Conservation (phyloP, 2,888 invertebrate species). For the Tromatobia lineatoria region DNA sequence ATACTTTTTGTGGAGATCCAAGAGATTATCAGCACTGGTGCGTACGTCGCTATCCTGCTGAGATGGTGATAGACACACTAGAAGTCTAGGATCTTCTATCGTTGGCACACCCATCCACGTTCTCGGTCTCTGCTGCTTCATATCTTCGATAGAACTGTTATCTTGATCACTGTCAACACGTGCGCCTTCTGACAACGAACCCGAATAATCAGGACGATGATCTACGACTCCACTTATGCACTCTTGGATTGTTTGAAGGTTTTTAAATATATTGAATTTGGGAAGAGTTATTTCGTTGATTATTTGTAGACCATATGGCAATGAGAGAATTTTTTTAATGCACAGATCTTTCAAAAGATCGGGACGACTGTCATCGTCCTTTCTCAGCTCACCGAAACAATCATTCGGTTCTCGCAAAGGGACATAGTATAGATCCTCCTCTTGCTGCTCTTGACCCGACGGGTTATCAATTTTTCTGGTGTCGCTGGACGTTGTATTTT, state of each 20-base stretch:
- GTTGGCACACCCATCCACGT: conserved; percentile 89
- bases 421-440: conserved; percentile 75
- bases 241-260: conserved; percentile 72
- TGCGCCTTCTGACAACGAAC: neutral
- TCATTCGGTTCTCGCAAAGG: conserved; percentile 71
- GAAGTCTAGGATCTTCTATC: conserved; percentile 87
- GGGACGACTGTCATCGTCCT: conserved; percentile 80
- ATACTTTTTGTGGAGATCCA: conserved; percentile 91
- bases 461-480: conserved; percentile 26
- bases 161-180: conserved; percentile 14
- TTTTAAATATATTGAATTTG: conserved; percentile 76
- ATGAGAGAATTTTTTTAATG: conserved; percentile 88
- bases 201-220: neutral
- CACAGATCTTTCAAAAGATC: conserved; percentile 89
- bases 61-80: conserved; percentile 91
- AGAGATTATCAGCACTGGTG: conserved; percentile 88
- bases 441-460: conserved; percentile 23
- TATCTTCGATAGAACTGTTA: conserved; percentile 42
- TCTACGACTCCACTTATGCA: conserved; percentile 33
- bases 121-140: conserved; percentile 75
- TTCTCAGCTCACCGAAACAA: conserved; percentile 49
- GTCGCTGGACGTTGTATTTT: conserved; percentile 68
- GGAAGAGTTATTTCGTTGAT: conserved; percentile 78
- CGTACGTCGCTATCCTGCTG: conserved; percentile 88
- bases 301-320: conserved; percentile 90